phyloP scores from a whole-genome alignment of 2,113 vertebrate genomes.

The cat (Felis catus) region DNA sequence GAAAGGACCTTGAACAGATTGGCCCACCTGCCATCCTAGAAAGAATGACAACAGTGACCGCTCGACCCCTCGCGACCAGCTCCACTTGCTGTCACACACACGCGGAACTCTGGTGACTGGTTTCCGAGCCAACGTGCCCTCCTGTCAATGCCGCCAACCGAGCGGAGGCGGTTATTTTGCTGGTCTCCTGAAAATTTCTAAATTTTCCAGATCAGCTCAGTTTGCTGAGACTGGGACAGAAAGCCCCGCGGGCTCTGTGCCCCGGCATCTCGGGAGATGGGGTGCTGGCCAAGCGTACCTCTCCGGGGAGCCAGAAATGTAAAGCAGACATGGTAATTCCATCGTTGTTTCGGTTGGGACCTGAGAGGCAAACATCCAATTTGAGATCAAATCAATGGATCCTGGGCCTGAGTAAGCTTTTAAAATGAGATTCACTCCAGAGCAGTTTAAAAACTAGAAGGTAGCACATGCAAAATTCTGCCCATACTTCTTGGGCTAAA shows the following conservation, averaged over 20 bases:
- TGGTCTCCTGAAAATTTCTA: constrained; percentile 36
- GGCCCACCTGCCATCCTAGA: too few species aligned
- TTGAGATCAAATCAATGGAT: constrained; percentile 71
- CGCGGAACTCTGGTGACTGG: neutral
- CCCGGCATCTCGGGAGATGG: constrained; percentile 5
- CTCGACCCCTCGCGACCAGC: neutral
- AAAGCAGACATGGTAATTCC: constrained; percentile 61
- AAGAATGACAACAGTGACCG: neutral
- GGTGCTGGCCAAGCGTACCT: neutral
- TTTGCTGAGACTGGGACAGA: neutral
- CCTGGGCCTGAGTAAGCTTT: constrained; percentile 59
- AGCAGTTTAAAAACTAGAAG: constrained; percentile 41
- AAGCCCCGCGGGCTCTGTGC: neutral
- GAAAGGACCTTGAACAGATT: neutral
- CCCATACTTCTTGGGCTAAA: neutral
- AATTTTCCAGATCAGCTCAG: constrained; percentile 37
- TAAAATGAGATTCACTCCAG: constrained; percentile 47
- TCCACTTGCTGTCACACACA: neutral
- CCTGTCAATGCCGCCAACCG: neutral
- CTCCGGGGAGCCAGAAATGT: constrained; percentile 48
- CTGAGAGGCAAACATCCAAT: constrained; percentile 60
- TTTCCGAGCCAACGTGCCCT: neutral
- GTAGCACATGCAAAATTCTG: neutral
- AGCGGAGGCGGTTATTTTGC: neutral
- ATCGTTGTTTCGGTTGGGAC: constrained; percentile 61